Conservation (phyloP, 1,140 invertebrate genomes). For the Penaeus japonicus region DNA sequence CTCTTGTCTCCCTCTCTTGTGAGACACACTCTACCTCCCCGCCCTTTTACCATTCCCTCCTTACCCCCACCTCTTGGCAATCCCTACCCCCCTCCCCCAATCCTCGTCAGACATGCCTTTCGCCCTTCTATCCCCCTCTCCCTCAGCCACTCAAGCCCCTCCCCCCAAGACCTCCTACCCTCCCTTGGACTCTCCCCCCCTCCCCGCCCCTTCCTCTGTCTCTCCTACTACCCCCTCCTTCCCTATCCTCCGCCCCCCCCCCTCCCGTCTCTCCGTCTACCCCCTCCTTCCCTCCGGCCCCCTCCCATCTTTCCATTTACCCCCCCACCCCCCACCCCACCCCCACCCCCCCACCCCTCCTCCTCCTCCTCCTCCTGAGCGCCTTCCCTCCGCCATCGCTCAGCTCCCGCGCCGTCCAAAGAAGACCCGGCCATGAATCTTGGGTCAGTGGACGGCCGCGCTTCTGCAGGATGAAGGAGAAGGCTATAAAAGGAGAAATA, state of each 20-base stretch:
- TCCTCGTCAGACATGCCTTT: no score
- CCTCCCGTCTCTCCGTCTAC: not conserved
- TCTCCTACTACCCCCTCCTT: not conserved
- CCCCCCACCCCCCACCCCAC: not conserved
- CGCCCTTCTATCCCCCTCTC: no score
- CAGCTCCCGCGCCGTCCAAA: not conserved
- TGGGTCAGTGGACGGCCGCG: conserved; percentile 51
- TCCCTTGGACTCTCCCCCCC: no score
- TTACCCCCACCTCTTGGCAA: no score
- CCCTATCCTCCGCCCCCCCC: not conserved
- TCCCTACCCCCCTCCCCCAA: no score
- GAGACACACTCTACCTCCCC: no score
- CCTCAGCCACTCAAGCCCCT: no score
- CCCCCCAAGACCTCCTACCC: no score
- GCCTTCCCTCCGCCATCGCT: not conserved
- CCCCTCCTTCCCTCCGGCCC: not conserved
- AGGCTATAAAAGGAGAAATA: conserved; percentile 56
- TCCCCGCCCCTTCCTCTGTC: no score
- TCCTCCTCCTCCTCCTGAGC: not conserved
- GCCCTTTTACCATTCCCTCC: no score
- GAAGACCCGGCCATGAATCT: conserved; percentile 52
- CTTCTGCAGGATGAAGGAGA: conserved; percentile 53
- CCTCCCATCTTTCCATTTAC: no score
- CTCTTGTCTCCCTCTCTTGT: no score
- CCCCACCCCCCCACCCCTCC: not conserved